Base-by-base conservation (phyloP, 2,888 invertebrate species). In the Hemithea aestivaria region DNA sequence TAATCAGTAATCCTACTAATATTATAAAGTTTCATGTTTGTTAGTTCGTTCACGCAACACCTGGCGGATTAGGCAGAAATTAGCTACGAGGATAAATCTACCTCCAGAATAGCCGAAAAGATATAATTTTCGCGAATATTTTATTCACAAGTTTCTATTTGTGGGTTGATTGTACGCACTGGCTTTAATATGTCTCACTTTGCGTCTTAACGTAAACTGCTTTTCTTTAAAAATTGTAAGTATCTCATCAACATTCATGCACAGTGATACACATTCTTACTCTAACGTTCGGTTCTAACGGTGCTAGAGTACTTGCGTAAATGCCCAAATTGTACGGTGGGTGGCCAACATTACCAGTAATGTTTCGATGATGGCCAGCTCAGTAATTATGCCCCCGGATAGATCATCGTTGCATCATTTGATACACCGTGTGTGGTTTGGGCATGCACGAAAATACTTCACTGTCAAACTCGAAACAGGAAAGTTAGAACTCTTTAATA, bases 341-440 rank as follows among this genome's bases (percentile, higher is more conserved):
- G 64, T 71, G 51, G 48, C 49, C 60, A 56, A 20, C 16, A 16
- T 7, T 30, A 28, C 66, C 73, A 77, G 80, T 77, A 74, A 70
- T 61, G 36, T 61, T 53, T 66, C 72, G 78, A 72, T 79, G 80
- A 72, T 72, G 67, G 3, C 16, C 16, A 16, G 16, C 56, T 38
- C 56, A 52, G 75, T 82, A 81, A 84, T 83, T 82, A 83, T 67
- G 69, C 62, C 66, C 63, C 33, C 60, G 62, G 73, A 71, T 73
- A 71, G 67, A 74, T 76, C 62, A 68, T 42, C 36, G 41, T 42
- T 29, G 33, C 41, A 70, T 65, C 58, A 56, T 66, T 70, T 62
- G 66, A 57, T 60, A 58, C 72, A 61, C 67, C 73, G 82, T 83
- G 83, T 80, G 81, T 79, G 73, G 64, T 48, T 43, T 49, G 48